These are phyloP conservation scores for Etheostoma nigrum DNA, from an alignment of 2,797 vertebrate genomes.

Conservation along the genomic window DNA sequence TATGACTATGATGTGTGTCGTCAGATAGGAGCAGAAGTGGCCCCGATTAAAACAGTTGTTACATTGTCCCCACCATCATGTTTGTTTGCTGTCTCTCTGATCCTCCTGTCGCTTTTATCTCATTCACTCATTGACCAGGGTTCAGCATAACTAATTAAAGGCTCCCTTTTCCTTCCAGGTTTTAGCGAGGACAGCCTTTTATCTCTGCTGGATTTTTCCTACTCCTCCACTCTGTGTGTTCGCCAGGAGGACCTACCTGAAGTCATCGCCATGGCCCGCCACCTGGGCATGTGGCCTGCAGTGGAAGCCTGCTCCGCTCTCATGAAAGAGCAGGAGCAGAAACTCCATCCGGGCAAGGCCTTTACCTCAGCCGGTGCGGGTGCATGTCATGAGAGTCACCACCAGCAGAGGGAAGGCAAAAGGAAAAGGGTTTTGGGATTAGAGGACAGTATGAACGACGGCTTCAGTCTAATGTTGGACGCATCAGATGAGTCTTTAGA, in stretches of 20 bases:
- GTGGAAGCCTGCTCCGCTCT: slow-evolving; percentile 87
- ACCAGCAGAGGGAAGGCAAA: slow-evolving; percentile 65
- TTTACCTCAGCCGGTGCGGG: slow-evolving; percentile 39
- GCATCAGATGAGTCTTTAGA: slow-evolving; percentile 65
- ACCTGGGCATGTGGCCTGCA: slow-evolving; percentile 89
- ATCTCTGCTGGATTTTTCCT: slow-evolving; percentile 88
- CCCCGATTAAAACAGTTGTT: slow-evolving; percentile 52
- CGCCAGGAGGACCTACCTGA: slow-evolving; percentile 83
- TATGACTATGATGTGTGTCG: slow-evolving; percentile 32
- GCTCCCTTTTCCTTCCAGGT: slow-evolving; percentile 63
- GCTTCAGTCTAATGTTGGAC: slow-evolving; percentile 58
- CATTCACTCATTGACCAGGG: slow-evolving; percentile 36
- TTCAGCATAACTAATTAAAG: slow-evolving; percentile 47
- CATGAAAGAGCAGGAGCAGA: slow-evolving; percentile 80
- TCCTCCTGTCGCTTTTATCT: slow-evolving; percentile 47
- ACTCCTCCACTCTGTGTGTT: slow-evolving; percentile 86
- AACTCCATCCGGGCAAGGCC: slow-evolving; percentile 34
- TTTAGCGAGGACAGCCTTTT: slow-evolving; percentile 86
- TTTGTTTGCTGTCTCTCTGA: slow-evolving; percentile 41
- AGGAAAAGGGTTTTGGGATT: slow-evolving; percentile 57
- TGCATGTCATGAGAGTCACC: slow-evolving; percentile 36
- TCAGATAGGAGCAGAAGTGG: slow-evolving; percentile 23
- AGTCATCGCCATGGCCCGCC: slow-evolving; percentile 87
- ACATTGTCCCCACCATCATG: slow-evolving; percentile 27
- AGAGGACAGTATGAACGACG: slow-evolving; percentile 36